Percentiles rank a stretch among this genome's conserved stretches.
Conservation (phyloP, 2,888 invertebrate genomes). For the Mythimna lalbum region DNA sequence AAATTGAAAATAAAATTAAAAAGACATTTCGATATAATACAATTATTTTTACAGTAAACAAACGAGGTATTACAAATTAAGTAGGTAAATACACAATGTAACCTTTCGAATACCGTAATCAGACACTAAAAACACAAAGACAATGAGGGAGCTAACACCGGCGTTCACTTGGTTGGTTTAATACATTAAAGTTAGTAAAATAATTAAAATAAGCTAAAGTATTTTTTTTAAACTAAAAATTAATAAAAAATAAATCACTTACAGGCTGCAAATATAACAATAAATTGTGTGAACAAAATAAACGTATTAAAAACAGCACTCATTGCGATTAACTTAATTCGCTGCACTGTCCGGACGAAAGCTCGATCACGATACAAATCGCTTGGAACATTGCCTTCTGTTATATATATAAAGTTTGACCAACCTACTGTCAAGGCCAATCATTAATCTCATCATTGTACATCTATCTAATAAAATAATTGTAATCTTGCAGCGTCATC, state of each 20-base stretch:
- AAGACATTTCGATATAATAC: no score
- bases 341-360: conserved; percentile 63
- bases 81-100: background rate
- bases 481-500: conserved; percentile 1
- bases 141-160: no score
- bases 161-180: no score
- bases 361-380: conserved; percentile 67
- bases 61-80: background rate
- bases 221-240: background rate
- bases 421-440: conserved; percentile 66
- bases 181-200: background rate
- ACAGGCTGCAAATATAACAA: conserved; percentile 69
- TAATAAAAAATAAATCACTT: conserved; percentile 62
- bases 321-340: conserved; percentile 64
- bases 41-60: background rate
- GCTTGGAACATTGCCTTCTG: conserved; percentile 41
- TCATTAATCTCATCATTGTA: conserved; percentile 38
- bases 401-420: conserved; percentile 70
- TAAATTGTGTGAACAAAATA: conserved; percentile 66
- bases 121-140: no score
- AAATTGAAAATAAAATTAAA: no score
- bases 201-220: background rate
- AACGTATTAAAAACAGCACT: conserved; percentile 63
- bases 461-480: conserved; percentile 1
- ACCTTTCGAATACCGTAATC: no score